A percentile compares a stretch with the other conserved stretches of the same genome.
Conservation (phyloP, 2,113 vertebrate genomes). For the Syngnathus floridae region DNA sequence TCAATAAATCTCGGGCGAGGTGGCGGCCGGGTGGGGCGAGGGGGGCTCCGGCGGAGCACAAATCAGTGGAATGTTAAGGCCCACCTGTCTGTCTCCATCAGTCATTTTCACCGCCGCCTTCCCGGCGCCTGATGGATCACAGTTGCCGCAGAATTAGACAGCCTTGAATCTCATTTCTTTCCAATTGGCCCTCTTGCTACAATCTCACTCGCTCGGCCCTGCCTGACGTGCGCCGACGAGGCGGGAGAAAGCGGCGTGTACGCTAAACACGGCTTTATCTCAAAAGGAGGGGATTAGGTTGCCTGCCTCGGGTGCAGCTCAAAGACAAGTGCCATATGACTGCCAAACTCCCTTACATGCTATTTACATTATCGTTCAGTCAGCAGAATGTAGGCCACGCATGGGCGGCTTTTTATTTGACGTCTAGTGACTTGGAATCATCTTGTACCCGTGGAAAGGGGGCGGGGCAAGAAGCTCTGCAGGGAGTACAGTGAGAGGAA, state of each 20-base stretch:
- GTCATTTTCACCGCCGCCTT: conserved; percentile 99
- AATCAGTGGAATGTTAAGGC: conserved; percentile 99
- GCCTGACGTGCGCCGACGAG: conserved; percentile 81
- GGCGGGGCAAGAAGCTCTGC: background rate
- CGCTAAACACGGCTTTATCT: conserved; percentile 78
- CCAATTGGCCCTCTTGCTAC: conserved; percentile 91
- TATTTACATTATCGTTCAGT: conserved; percentile 67
- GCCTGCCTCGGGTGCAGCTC: conserved; percentile 64
- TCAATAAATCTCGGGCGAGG: conserved; percentile 98
- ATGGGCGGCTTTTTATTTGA: conserved; percentile 52
- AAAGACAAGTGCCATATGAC: conserved; percentile 56
- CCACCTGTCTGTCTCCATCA: conserved; percentile 99
- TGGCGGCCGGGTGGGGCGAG: conserved; percentile 37
- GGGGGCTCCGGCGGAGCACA: conserved; percentile 89
- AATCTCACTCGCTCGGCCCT: conserved; percentile 92
- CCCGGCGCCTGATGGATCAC: conserved; percentile 97
- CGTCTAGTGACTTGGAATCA: conserved; percentile 56
- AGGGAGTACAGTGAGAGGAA: conserved; percentile 13
- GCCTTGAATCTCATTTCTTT: conserved; percentile 99
- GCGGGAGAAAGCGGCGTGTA: conserved; percentile 42
- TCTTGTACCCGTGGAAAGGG: conserved; percentile 19
- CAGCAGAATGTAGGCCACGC: conserved; percentile 63
- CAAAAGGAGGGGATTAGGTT: conserved; percentile 57
- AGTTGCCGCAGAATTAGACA: conserved; percentile 99
- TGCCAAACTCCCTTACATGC: conserved; percentile 58